Evolutionary conservation across 2,888 invertebrate genomes (phyloP), one percentile per base, ranked within the genome.

Genomic region (Hirtodrosophila histrioides): DNA sequence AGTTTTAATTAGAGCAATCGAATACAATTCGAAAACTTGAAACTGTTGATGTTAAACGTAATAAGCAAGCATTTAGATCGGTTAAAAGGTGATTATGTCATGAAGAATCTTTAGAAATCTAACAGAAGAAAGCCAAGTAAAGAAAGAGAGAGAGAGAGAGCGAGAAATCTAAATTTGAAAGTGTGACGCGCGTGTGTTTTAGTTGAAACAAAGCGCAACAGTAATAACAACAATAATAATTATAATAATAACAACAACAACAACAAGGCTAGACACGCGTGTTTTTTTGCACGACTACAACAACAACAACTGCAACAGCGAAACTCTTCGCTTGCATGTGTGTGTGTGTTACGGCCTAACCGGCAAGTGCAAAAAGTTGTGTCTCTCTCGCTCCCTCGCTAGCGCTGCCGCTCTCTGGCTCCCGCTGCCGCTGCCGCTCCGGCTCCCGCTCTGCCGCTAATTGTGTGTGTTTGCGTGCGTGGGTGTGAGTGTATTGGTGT

Each of bases 1-100:
- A 11, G 27, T 29, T 10, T 45, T 17, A 24, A 48, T 36, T 55
- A 39, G 31, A 27, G 40, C 12, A 66, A 55, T 70, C 46, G 40
- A 67, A 56, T 65, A 48, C 11, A 36, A 49, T 54, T 49, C 12
- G 36, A 29, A 67, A 57, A 67, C 50, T 73, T 53, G 57, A 54
- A 67, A 62, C 71, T 61, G 73, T 67, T 67, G 54, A 54, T 46
- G 40, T 54, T 72, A 46, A 56, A 67, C 17, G 17, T 17, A 17
- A 17, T 17, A 17, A 71, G 69, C 41, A 29, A 3, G 40, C 45
- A 37, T 53, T 36, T 46, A 54, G 51, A 58, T 62, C 58, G 60
- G 37, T 24, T 57, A 69, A 56, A 69, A 64, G 51, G 45, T 44
- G 67, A 63, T 86, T 81, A 86, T 79, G 82, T 84, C 86, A 86